Evolutionary conservation across 2,113 vertebrate species (phyloP), one percentile per base, ranked within the genome.

Genomic region (Hassar affinis): DNA sequence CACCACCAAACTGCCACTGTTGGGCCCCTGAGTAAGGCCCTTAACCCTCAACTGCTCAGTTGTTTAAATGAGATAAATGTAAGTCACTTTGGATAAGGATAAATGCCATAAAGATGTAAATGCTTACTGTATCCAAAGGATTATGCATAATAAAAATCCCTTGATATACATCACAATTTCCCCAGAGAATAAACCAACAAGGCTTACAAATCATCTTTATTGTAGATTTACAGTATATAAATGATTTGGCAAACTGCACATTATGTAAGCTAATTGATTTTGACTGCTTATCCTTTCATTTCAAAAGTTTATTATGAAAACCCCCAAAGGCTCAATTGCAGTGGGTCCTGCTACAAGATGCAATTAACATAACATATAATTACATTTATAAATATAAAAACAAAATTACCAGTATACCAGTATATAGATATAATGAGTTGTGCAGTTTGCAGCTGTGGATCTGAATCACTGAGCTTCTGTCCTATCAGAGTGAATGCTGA

Each of bases 371-470:
- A 77, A 82, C 30, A 35, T 3, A 33, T 56, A 18, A 59, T 59
- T 22, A 72, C 62, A 59, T 74, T 47, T 75, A 82, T 74, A 82
- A 49, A 82, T 75, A 59, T 45, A 10, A 47, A 4, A 69, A 7
- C 30, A 22, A 42, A 76, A 82, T 57, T 56, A 81, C 30, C n/a
- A 27, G 15, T 47, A 81, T n/a, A 54, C 33, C 33, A 57, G n/a
- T 38, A 57, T 27, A 57, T n/a, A 42, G 38, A 76, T 59, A 51
- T 51, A 51, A 27, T 33, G 38, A 12, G 9, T 30, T 71, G 38
- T 20, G 15, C n/a, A 59, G 35, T 49, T 56, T 81, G 5, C 11
- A 69, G 33, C n/a, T 42, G 38, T 15, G 42, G 25, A 17, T 75
- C 49, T 51, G n/a, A 25, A 22, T 68, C 61, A 14, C 59, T 25